A percentile compares a stretch with the other conserved stretches of the same genome.
Evolutionary conservation across 2,888 invertebrate genomes (phyloP).

Genomic region (Polyommatus iphigenia): DNA sequence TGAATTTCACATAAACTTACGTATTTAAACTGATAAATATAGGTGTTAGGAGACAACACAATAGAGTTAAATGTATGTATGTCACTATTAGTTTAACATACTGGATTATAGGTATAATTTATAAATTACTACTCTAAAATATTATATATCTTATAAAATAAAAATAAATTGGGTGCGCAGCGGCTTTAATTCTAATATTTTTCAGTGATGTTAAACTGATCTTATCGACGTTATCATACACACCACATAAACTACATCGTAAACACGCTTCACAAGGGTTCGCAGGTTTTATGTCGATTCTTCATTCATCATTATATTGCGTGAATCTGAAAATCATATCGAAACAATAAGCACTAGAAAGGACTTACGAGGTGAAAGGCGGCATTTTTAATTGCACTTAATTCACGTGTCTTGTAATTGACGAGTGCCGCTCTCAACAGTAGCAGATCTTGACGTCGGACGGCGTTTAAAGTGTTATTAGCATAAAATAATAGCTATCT

Average conservation of each 20-base stretch:
- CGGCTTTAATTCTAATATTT: too few species aligned
- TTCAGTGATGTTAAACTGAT: not conserved
- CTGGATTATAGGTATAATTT: too few species aligned
- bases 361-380: conserved; percentile 61
- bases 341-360: conserved; percentile 58
- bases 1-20: conserved; percentile 1
- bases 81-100: not conserved
- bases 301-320: conserved; percentile 11
- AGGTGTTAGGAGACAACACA: not conserved
- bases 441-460: conserved; percentile 46
- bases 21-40: not conserved
- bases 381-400: conserved; percentile 54
- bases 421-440: conserved; percentile 53
- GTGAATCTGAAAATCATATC: conserved; percentile 51
- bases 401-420: conserved; percentile 51
- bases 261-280: conserved; percentile 6
- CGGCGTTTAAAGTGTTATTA: not conserved
- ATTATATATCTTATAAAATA: too few species aligned
- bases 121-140: too few species aligned
- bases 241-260: not conserved
- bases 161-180: too few species aligned
- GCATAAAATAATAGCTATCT: not conserved
- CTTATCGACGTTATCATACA: not conserved
- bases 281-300: not conserved
- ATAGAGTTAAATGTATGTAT: not conserved